Evolutionary conservation across 2,888 invertebrate species (phyloP).

Genomic region (Saturnia japonica): DNA sequence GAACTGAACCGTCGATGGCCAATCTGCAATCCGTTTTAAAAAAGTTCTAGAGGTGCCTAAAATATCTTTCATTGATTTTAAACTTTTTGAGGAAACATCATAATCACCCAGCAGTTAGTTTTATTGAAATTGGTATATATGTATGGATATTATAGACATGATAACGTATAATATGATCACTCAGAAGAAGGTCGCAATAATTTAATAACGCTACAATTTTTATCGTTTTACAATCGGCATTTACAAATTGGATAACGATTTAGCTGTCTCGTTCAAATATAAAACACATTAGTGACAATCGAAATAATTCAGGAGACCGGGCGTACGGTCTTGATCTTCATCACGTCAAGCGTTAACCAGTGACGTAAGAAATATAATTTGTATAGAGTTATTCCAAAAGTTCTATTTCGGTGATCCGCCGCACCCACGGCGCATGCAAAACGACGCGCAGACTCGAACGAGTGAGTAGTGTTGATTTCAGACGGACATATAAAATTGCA

Average conservation of each 20-base stretch:
- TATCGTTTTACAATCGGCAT: background rate
- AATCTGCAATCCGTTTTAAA: too few species aligned
- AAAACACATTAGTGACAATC: constrained; percentile 25
- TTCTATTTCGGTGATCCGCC: constrained; percentile 75
- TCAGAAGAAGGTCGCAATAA: background rate
- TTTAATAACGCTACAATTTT: background rate
- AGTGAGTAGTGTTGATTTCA: constrained; percentile 56
- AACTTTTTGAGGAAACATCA: background rate
- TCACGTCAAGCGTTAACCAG: constrained; percentile 58
- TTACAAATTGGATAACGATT: background rate
- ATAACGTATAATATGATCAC: background rate
- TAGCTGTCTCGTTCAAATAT: background rate
- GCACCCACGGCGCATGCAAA: constrained; percentile 63
- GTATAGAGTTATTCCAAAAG: constrained; percentile 78
- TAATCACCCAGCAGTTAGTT: too few species aligned
- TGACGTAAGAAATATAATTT: constrained; percentile 79
- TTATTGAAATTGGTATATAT: too few species aligned
- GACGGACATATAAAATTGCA: constrained; percentile 52
- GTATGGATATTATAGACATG: background rate
- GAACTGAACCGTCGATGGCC: too few species aligned
- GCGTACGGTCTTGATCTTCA: constrained; percentile 70
- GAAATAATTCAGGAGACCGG: constrained; percentile 32
- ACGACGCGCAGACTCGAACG: constrained; percentile 59
- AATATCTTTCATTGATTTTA: too few species aligned
- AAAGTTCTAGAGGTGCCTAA: too few species aligned